phyloP scores from a whole-genome alignment of 2,888 invertebrate genomes.

The Tholera decimalis region DNA sequence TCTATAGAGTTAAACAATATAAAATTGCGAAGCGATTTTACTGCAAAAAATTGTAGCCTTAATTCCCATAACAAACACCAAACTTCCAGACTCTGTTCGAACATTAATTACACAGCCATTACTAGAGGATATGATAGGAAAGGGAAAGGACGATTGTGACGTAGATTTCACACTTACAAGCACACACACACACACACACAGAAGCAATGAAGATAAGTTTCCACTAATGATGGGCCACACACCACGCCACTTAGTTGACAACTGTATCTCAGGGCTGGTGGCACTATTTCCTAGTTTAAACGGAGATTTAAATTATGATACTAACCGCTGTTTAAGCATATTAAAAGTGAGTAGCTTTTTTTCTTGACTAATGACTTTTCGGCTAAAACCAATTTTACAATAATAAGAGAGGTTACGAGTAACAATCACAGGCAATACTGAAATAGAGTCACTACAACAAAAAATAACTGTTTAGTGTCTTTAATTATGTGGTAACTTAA shows the following conservation, averaged over 20 bases:
- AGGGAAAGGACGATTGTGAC: conserved; percentile 37
- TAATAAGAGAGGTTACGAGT: too few relatives aligned
- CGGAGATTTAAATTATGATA: not conserved
- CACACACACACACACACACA: conserved; percentile 18
- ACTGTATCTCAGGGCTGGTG: conserved; percentile 64
- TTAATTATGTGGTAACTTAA: too few relatives aligned
- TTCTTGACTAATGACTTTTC: too few relatives aligned
- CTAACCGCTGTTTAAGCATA: too few relatives aligned
- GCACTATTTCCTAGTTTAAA: conserved; percentile 42
- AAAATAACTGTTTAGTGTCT: too few relatives aligned
- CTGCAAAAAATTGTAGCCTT: not conserved
- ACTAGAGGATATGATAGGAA: conserved; percentile 46
- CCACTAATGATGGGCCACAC: conserved; percentile 75
- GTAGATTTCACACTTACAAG: conserved; percentile 35
- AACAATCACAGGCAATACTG: too few relatives aligned
- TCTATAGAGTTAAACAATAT: too few relatives aligned
- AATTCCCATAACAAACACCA: not conserved
- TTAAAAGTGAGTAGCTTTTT: not conserved
- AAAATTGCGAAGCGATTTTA: too few relatives aligned
- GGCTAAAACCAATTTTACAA: too few relatives aligned
- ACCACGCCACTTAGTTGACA: conserved; percentile 70
- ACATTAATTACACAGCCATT: conserved; percentile 50
- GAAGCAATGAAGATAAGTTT: conserved; percentile 74
- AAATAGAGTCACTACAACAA: too few relatives aligned
- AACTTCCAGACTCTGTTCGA: conserved; percentile 16